These are phyloP conservation scores for Apotomis turbidana DNA, from an alignment of 2,888 invertebrate species.

Conservation along the genomic window DNA sequence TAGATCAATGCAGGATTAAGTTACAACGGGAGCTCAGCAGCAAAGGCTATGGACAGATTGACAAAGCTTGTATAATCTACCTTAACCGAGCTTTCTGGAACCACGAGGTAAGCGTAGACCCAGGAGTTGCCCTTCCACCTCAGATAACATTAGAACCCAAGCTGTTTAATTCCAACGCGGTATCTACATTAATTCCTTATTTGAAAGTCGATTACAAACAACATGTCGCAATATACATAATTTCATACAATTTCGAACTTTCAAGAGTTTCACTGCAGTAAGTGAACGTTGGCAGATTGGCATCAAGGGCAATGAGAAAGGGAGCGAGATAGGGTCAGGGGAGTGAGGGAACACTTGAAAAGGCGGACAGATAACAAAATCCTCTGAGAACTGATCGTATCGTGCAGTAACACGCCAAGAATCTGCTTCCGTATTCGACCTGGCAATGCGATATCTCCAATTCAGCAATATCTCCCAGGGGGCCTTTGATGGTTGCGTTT, in stretches of 20 bases:
- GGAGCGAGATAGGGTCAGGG: constrained; percentile 38
- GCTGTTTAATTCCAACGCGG: constrained; percentile 38
- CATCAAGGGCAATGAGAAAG: constrained; percentile 35
- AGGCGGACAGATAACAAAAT: constrained; percentile 33
- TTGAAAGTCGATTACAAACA: constrained; percentile 39
- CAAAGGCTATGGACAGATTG: no score
- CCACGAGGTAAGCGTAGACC: no score
- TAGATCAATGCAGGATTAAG: no score
- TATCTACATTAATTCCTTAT: constrained; percentile 37
- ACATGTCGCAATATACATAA: constrained; percentile 37
- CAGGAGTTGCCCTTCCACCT: constrained; percentile 23
- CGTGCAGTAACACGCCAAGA: constrained; percentile 1
- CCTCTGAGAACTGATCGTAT: constrained; percentile 28
- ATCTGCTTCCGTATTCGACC: constrained; percentile 2
- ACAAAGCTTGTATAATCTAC: no score
- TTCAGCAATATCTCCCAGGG: no score
- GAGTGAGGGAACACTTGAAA: constrained; percentile 30
- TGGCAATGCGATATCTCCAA: no score
- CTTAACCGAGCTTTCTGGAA: no score
- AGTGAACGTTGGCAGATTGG: constrained; percentile 35
- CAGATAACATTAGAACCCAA: constrained; percentile 33
- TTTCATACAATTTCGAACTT: constrained; percentile 40
- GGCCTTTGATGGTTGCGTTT: no score
- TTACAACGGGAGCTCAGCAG: no score
- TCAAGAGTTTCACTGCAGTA: constrained; percentile 37